Conservation (phyloP, 2,113 vertebrate species). For the Globicephala melas region DNA sequence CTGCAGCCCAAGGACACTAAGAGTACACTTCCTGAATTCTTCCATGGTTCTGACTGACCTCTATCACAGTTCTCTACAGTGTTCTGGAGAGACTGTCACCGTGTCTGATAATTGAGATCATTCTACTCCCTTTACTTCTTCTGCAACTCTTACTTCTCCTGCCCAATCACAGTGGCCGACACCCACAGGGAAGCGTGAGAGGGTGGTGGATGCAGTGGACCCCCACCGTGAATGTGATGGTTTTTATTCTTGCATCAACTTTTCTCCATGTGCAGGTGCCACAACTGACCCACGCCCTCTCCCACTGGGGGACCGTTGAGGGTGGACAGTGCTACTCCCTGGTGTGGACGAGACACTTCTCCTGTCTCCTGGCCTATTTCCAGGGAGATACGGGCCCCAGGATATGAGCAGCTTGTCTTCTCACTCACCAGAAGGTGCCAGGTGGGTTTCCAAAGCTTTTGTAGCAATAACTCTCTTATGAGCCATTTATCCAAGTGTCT, state of each 20-base stretch:
- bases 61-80: no score
- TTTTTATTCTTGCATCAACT: no score
- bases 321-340: no score
- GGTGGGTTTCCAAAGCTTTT: neutral
- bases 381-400: no score
- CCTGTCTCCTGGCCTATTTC: rapidly evolving
- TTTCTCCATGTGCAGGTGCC: no score
- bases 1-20: rapidly evolving
- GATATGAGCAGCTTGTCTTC: no score
- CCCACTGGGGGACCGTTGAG: no score
- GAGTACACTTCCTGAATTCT: neutral
- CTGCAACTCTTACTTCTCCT: neutral
- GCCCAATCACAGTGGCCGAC: rapidly evolving
- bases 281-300: no score
- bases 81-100: rapidly evolving
- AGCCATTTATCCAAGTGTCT: rapidly evolving
- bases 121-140: no score
- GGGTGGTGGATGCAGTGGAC: no score
- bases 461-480: neutral
- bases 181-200: rapidly evolving
- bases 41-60: rapidly evolving
- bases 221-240: rapidly evolving
- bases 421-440: neutral
- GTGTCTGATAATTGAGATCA: neutral
- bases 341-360: neutral